phyloP scores from a whole-genome alignment of 2,113 vertebrate genomes.

The Osmerus eperlanus region DNA sequence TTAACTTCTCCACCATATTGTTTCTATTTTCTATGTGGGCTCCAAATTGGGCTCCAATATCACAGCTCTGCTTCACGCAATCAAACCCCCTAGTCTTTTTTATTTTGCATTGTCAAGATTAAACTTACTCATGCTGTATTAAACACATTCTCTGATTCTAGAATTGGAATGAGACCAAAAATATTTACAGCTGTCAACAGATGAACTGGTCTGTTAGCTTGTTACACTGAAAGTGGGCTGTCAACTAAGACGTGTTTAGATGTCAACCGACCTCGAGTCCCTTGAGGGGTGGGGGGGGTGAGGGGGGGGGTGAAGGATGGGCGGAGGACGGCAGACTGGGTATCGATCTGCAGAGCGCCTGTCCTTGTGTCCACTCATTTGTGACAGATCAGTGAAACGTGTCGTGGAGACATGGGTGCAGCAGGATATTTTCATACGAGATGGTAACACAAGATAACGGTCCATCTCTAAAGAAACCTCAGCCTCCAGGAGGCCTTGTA shows the following conservation, averaged over 20 bases:
- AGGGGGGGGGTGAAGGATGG: not conserved
- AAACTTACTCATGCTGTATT: no score
- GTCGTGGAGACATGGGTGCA: not conserved
- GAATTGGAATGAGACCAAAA: no score
- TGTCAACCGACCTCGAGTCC: not conserved
- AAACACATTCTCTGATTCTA: no score
- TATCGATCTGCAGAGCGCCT: not conserved
- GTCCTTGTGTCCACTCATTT: not conserved
- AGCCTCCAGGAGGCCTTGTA: not conserved
- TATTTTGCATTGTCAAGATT: no score
- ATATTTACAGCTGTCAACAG: no score
- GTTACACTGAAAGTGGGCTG: not conserved
- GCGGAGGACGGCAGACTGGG: not conserved
- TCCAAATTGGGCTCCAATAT: no score
- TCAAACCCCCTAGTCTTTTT: no score
- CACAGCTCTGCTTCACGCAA: no score
- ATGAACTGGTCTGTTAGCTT: no score
- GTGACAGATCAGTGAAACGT: constrained; percentile 1
- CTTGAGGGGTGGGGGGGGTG: no score
- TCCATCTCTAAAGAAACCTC: not conserved
- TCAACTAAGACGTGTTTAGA: not conserved
- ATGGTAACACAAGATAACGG: not conserved
- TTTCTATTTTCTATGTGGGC: no score
- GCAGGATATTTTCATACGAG: not conserved
- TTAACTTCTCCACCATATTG: no score